A percentile compares a stretch with the other conserved stretches of the same genome.
These are phyloP conservation scores for Leuciscus idus DNA, from an alignment of 2,113 vertebrate species.

Conservation along the genomic window DNA sequence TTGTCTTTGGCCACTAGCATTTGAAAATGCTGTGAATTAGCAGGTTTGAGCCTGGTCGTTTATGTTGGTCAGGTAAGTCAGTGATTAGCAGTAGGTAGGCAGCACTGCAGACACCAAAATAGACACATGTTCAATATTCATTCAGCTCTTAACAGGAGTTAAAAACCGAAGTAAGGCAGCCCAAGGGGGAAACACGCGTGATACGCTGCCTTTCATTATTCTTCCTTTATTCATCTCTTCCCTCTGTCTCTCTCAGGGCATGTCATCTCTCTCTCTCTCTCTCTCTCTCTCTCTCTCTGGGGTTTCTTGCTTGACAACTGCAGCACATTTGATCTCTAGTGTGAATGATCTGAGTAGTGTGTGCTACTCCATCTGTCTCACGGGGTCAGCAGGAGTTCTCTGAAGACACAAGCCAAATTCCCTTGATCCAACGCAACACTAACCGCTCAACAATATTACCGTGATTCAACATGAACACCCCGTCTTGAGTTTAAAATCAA, in stretches of 20 bases:
- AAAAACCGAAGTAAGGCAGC: neutral
- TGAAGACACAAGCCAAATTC: neutral
- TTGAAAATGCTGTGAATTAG: neutral
- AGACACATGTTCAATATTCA: neutral
- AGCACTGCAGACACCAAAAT: neutral
- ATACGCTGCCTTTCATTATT: constrained; percentile 8
- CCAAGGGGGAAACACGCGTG: constrained; percentile 18
- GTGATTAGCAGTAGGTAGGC: neutral
- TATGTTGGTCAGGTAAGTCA: neutral
- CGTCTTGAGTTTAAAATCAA: too few species aligned
- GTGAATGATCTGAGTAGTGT: constrained; percentile 22
- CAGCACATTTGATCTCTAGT: constrained; percentile 34
- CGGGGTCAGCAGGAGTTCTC: constrained; percentile 5
- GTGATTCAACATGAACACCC: too few species aligned
- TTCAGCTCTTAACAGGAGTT: constrained; percentile 6
- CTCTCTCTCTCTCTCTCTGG: constrained; percentile 17
- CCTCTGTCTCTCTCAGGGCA: constrained; percentile 25
- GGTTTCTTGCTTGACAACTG: constrained; percentile 48
- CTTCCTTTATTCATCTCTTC: constrained; percentile 21
- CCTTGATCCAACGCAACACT: neutral
- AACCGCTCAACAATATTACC: neutral
- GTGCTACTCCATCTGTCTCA: constrained; percentile 36
- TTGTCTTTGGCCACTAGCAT: neutral
- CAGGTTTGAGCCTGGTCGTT: neutral
- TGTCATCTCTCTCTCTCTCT: constrained; percentile 17